phyloP scores from a whole-genome alignment of 2,113 vertebrate species.

The Syrmaticus mikado region DNA sequence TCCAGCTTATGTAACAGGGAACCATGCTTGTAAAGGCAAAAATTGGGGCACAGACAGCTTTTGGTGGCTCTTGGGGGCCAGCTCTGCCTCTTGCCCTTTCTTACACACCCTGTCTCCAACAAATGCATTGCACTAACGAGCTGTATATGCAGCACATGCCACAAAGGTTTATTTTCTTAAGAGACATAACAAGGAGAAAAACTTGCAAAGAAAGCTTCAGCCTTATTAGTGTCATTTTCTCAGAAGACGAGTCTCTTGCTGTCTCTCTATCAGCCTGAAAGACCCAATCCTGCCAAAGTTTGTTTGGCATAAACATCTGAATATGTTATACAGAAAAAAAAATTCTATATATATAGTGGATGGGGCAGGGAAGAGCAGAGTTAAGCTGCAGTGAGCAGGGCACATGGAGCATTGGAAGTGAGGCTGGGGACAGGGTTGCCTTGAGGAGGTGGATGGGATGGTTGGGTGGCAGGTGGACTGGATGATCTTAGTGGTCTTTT shows the following conservation, averaged over 20 bases:
- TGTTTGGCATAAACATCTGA: not conserved
- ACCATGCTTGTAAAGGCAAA: not conserved
- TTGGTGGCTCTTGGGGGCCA: not conserved
- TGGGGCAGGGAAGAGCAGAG: not conserved
- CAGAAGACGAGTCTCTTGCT: not conserved
- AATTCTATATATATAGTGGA: not conserved
- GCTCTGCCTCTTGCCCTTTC: not conserved
- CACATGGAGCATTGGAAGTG: rapidly evolving
- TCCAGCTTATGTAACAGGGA: not conserved
- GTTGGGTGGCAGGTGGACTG: no score
- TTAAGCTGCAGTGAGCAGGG: not conserved
- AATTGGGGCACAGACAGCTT: not conserved
- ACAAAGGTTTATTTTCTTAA: not conserved
- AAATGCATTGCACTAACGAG: not conserved
- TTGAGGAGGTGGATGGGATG: no score
- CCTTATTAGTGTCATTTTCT: not conserved
- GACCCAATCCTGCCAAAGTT: not conserved
- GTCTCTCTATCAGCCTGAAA: not conserved
- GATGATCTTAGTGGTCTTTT: no score
- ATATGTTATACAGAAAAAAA: not conserved
- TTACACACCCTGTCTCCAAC: not conserved
- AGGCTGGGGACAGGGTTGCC: not conserved
- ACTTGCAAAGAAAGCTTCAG: not conserved
- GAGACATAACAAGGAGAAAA: not conserved
- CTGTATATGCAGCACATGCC: not conserved